These are phyloP conservation scores for Xestia xanthographa DNA, from an alignment of 2,888 invertebrate species.

Conservation along the genomic window DNA sequence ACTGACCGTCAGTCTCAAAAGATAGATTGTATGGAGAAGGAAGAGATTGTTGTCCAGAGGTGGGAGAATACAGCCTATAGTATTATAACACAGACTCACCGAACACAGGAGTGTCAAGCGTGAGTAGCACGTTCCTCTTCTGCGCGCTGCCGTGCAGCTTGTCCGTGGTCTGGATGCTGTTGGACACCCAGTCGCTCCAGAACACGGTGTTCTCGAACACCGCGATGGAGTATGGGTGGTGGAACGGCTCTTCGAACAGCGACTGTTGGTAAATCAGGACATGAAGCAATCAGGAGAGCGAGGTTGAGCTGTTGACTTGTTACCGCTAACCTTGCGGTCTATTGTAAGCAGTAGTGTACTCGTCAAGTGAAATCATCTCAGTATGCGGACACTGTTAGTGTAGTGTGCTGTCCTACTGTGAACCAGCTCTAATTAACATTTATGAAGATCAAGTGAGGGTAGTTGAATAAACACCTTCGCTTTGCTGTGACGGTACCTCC, in stretches of 20 bases:
- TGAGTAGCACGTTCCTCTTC: constrained; percentile 72
- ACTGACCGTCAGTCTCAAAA: not conserved
- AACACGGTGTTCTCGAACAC: constrained; percentile 97
- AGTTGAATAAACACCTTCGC: too few species aligned
- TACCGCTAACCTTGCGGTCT: not conserved
- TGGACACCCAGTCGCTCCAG: constrained; percentile 97
- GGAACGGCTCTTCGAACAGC: constrained; percentile 89
- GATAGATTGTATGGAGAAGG: not conserved
- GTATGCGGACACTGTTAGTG: too few species aligned
- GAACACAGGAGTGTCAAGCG: constrained; percentile 73
- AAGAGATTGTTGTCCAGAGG: not conserved
- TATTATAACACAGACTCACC: constrained; percentile 71
- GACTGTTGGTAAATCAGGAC: constrained; percentile 75
- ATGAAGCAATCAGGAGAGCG: not conserved
- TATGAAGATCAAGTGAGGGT: too few species aligned
- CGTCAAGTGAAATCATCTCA: too few species aligned
- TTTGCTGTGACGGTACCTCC: too few species aligned
- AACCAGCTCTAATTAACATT: too few species aligned
- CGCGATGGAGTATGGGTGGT: constrained; percentile 95
- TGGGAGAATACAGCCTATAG: not conserved
- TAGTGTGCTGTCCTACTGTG: too few species aligned
- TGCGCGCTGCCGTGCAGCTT: constrained; percentile 90
- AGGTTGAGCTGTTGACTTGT: not conserved
- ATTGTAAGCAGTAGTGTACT: too few species aligned
- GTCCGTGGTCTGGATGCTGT: constrained; percentile 93